A percentile compares a stretch with the other conserved stretches of the same genome.
Conservation (phyloP, 92 coral and sea anemone species). For the Galaxea fascicularis region DNA sequence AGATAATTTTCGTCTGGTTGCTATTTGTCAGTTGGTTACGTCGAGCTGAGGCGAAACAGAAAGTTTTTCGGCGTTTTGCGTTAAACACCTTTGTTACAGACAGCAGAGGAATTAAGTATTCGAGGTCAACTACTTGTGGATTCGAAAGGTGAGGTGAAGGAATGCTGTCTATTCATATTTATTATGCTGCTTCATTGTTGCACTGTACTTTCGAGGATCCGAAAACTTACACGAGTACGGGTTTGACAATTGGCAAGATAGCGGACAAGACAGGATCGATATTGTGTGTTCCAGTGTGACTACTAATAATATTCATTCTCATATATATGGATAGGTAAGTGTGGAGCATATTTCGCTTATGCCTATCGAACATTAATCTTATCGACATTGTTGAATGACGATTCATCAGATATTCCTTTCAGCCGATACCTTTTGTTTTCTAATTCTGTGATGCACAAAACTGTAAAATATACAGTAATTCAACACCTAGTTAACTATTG, state of each 20-base stretch:
- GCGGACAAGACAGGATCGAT: not conserved
- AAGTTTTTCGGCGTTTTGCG: not conserved
- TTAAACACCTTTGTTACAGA: not conserved
- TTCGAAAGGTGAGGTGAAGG: slow-evolving; percentile 6
- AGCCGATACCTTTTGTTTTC: not conserved
- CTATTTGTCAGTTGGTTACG: not conserved
- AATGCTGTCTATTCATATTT: not conserved
- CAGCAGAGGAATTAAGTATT: not conserved
- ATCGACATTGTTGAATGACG: not conserved
- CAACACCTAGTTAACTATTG: not conserved
- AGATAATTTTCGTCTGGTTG: not conserved
- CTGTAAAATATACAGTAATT: not conserved
- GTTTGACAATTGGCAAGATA: not conserved
- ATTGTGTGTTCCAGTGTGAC: not conserved
- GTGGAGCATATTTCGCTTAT: not conserved
- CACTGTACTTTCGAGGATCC: not conserved
- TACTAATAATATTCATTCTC: too few species aligned
- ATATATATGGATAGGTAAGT: not conserved
- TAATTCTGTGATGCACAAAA: not conserved
- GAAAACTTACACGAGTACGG: not conserved
- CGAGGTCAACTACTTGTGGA: not conserved
- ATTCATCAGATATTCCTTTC: not conserved
- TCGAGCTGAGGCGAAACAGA: not conserved
- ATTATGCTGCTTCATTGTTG: not conserved
- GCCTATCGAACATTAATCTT: not conserved